These are phyloP conservation scores for Anoplopoma fimbria DNA, from an alignment of 2,113 vertebrate species.

Conservation along the genomic window DNA sequence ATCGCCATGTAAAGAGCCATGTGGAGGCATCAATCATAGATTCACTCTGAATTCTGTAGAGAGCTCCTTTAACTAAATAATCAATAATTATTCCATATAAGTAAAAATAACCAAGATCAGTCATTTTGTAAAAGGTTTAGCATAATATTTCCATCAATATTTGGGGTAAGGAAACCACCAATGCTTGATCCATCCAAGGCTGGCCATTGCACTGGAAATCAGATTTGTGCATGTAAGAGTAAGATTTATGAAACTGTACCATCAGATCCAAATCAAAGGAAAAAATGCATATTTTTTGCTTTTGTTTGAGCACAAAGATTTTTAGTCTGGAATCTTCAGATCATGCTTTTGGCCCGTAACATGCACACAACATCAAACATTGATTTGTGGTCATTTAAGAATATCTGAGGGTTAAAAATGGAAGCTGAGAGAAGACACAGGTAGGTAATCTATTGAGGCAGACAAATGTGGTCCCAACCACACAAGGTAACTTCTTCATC, in stretches of 20 bases:
- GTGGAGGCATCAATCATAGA: too few relatives aligned
- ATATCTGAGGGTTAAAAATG: neutral
- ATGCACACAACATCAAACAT: neutral
- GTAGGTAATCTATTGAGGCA: slow-evolving; percentile 25
- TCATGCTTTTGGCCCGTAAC: neutral
- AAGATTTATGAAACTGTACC: neutral
- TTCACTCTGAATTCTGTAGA: too few relatives aligned
- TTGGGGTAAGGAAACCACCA: too few relatives aligned
- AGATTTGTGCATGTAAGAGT: too few relatives aligned
- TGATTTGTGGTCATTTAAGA: neutral
- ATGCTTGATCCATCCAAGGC: too few relatives aligned
- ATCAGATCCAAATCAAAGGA: neutral
- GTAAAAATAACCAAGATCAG: too few relatives aligned
- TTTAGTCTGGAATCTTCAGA: neutral
- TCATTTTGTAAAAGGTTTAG: too few relatives aligned
- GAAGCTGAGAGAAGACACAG: neutral
- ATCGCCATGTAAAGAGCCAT: too few relatives aligned
- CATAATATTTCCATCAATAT: too few relatives aligned
- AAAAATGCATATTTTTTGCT: neutral
- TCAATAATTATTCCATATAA: too few relatives aligned
- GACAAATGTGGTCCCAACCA: slow-evolving; percentile 12
- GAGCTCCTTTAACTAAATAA: too few relatives aligned
- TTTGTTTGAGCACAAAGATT: neutral
- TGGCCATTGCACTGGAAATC: too few relatives aligned
- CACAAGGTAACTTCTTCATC: slow-evolving; percentile 4